Evolutionary conservation across 2,888 invertebrate species (phyloP), one percentile per base, ranked within the genome.

Genomic region (Cyclophora punctaria): DNA sequence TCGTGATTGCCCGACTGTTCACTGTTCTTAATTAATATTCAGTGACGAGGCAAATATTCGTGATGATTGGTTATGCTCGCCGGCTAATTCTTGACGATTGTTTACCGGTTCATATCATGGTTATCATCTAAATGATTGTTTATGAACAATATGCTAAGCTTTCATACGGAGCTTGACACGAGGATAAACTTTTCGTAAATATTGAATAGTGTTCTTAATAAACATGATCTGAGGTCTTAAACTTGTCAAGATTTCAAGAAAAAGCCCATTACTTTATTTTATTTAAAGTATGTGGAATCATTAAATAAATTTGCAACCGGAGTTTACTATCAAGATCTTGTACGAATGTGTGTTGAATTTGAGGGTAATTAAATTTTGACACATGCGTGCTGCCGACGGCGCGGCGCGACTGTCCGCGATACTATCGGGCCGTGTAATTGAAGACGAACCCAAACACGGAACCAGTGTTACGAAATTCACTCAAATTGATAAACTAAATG

Each of bases 21-120:
- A 67, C 64, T 62, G 63, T 67, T 78, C 71, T 72, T 86, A 86
- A 87, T 87, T 85, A 85, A 81, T 80, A 83, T 79, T 78, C 74
- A 71, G 75, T 86, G 85, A 87, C 82, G 78, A 64, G 69, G 70
- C 82, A 70, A 69, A 71, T 74, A 63, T 45, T 49, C 52, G 48
- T 35, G 56, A 67, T 66, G 68, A 72, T 66, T 66, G 57, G 57
- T 58, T 62, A 65, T 62, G 68, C 64, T 54, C 61, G 65, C 57
- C 63, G 66, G 64, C 74, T 80, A 80, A 83, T 81, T 79, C 64
- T 59, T 60, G 46, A 51, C 69, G 57, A 80, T 79, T 79, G 78
- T 80, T 70, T 58, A 44, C 44, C 47, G 34, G 41, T 49, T 42
- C 20, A 47, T 41, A 46, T 47, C 34, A 45, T 41, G 48, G 34